Evolutionary conservation across 2,113 vertebrate species (phyloP), one percentile per base, ranked within the genome.

Genomic region (Peromyscus polionotus): DNA sequence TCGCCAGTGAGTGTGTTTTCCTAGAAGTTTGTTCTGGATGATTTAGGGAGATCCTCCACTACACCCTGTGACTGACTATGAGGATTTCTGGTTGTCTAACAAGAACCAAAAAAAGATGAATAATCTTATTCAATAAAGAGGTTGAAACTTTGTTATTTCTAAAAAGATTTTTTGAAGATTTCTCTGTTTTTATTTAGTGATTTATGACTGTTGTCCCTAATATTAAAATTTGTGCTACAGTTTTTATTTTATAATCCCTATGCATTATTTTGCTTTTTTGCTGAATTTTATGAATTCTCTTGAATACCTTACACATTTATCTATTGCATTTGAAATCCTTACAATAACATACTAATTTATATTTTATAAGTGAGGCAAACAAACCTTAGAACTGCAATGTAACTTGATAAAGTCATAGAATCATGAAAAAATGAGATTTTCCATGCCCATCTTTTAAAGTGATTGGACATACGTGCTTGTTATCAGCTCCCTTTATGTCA

Each of bases 21-120:
- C 79, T 95, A 95, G 92, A 95, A 90, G 54, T 95, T 97, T 95
- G 45, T 95, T 97, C 95, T 98, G 94, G 88, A 94, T 97, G 94
- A 97, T 98, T 96, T 96, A 93, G 95, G 96, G 88, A 97, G 92
- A 95, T 70, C 36, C 88, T 97, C 93, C 28, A 68, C 95, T 81
- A 84, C 81, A 90, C 80, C 70, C 80, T 22, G 75, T 59, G 24
- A 77, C 33, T 85, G 24, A 86, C 51, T 85, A 59, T 76, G 76
- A 97, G 84, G 88, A 94, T 96, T 90, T 97, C 88, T 95, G 68
- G 86, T 93, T 95, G 84, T 75, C 79, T 88, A 84, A 57, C 54
- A 85, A 95, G 88, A 86, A 3, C 20, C 51, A 51, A 51, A 9
- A 51, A 51, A 45, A 86, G 39, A 88, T 97, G 67, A 92, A 68